A percentile compares a stretch with the other conserved stretches of the same genome.
phyloP scores from a whole-genome alignment of 37 sponge, comb jelly and placozoan genomes.

The Halisarca cf. caerulea region DNA sequence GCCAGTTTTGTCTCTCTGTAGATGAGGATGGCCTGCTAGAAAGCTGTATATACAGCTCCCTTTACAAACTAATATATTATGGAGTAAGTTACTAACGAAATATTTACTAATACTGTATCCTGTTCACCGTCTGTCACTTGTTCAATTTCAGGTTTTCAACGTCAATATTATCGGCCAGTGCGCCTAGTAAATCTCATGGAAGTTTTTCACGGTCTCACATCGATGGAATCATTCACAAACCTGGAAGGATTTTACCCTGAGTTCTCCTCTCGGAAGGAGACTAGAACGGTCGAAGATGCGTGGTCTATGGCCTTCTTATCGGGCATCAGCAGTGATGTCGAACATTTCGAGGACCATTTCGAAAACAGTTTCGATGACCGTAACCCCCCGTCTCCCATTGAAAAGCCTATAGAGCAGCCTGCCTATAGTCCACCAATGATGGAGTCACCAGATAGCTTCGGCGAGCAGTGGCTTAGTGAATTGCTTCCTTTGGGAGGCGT shows the following conservation, averaged over 20 bases:
- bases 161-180: neutral
- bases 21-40: slow-evolving; percentile 5
- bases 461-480: neutral
- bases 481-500: neutral
- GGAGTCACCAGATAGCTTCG: too few species aligned
- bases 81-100: slow-evolving; percentile 12
- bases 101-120: too few species aligned
- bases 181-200: neutral
- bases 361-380: neutral
- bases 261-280: neutral
- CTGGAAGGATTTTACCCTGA: neutral
- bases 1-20: neutral
- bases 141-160: neutral
- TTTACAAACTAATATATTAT: neutral
- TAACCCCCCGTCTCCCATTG: neutral
- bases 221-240: slow-evolving; percentile 6
- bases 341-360: neutral
- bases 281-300: neutral
- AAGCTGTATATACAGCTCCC: neutral
- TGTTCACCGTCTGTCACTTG: neutral
- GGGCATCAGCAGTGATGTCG: slow-evolving; percentile 8
- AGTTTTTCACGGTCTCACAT: slow-evolving; percentile 15
- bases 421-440: neutral
- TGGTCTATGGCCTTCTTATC: neutral
- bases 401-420: neutral